Evolutionary conservation across 1,140 invertebrate genomes (phyloP), one percentile per base, ranked within the genome.

Genomic region (Metopolophium dirhodum): DNA sequence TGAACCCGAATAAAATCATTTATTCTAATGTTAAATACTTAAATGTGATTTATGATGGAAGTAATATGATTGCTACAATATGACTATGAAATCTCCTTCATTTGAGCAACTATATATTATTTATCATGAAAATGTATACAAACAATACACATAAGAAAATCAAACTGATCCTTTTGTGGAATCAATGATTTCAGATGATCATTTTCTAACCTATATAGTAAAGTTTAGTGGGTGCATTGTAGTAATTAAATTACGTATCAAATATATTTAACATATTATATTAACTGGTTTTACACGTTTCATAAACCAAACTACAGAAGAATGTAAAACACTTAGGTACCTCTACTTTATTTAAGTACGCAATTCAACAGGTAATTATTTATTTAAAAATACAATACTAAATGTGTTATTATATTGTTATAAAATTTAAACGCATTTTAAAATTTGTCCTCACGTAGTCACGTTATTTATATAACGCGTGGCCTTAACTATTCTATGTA

Each of bases 31-130:
- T 86, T 45, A 45, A 86, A 77, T n/a, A 86, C 14, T 86, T 45
- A 45, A 86, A 77, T n/a, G 45, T 26, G 11, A 14, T 45, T 45
- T 45, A 30, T 86, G 83, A 45, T 86, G 83, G 83, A 86, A 86
- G 37, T 86, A 86, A 86, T 86, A 86, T 86, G 23, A 86, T 86
- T 86, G 41, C 9, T 86, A 3, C n/a, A n/a, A n/a, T n/a, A n/a
- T n/a, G 23, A 86, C 83, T 86, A 30, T 86, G 9, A 23, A 45
- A 86, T 86, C 37, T 86, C 37, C 83, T 45, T 86, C 37, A 86
- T 86, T 7, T 4, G 26, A 30, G 83, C 30, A 26, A 41, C 4
- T 77, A 41, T 86, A 14, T 86, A 41, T 86, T 14, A 23, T 85
- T 9, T 41, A 83, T 86, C 14, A 77, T n/a, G 14, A 1, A 18